Evolutionary conservation across 2,113 vertebrate species (phyloP).

Genomic region (Lates calcarifer): DNA sequence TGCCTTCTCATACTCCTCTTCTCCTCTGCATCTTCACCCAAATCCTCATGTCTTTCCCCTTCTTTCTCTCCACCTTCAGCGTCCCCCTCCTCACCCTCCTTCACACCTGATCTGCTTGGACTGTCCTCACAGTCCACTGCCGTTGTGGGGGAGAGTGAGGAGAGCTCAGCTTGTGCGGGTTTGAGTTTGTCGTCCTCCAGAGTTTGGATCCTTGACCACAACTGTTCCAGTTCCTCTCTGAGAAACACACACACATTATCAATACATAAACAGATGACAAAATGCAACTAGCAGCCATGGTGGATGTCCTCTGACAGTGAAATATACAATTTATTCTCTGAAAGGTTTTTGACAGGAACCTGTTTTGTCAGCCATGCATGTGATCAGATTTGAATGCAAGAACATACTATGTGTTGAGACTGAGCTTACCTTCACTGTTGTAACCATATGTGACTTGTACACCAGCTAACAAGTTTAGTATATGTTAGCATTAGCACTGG

Average conservation of each 20-base stretch:
- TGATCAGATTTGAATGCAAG: too few relatives aligned
- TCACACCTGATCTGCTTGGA: not conserved
- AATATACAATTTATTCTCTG: not conserved
- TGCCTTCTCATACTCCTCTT: not conserved
- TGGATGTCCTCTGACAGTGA: not conserved
- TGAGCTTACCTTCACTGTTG: too few relatives aligned
- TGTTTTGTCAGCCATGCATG: not conserved
- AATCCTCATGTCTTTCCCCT: not conserved
- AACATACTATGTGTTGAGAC: too few relatives aligned
- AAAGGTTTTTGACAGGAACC: not conserved
- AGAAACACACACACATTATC: not conserved
- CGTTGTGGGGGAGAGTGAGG: conserved; percentile 1
- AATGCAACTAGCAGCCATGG: not conserved
- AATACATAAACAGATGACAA: not conserved
- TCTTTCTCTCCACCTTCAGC: not conserved
- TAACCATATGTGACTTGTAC: too few relatives aligned
- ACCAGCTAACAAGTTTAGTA: too few relatives aligned
- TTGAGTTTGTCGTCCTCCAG: conserved; percentile 58
- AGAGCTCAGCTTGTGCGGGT: conserved; percentile 16
- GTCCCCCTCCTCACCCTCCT: conserved; percentile 22
- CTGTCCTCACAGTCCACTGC: conserved; percentile 7
- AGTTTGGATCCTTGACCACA: conserved; percentile 52
- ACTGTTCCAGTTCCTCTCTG: conserved; percentile 71
- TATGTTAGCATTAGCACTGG: too few relatives aligned
- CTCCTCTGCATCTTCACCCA: not conserved